Evolutionary conservation across 2,888 invertebrate genomes (phyloP), one percentile per base, ranked within the genome.

Genomic region (Hipparchia semele): DNA sequence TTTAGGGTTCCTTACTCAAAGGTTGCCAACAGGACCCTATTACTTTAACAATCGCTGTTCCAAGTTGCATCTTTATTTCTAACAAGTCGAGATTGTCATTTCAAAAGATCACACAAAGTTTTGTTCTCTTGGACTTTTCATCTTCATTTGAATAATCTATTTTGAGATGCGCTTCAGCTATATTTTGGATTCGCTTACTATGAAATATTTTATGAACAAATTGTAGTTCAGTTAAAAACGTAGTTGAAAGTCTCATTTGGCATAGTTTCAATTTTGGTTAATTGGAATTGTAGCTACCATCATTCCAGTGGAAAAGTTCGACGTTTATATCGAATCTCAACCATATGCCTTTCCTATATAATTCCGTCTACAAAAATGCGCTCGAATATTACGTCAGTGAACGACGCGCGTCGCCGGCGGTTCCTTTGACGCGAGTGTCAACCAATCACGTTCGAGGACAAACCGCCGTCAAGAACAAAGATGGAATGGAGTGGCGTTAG

Each of bases 191-290:
- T 67, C 13, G 58, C 46, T 56, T 23, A 58, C 13, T 58, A 13
- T 67, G 45, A 58, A 67, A 58, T 67, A 67, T 58, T 56, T 45
- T 58, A 46, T 46, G 54, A 13, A 45, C 53, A 45, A 56, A 45
- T 54, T 45, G n/a, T 46, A 56, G 56, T 9, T 10, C 67, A 39
- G 39, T 68, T 68, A 4, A 68, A 58, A 58, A 46, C 49, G 12
- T 59, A 33, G 45, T 59, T 60, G 68, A 59, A 59, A 39, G 13
- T 61, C 65, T 69, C 53, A 53, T 70, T 75, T 68, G 75, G 73
- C 65, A 45, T 13, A 46, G 13, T 46, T 73, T 71, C 75, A 68
- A 73, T 46, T 70, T 66, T 67, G 66, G 67, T 60, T 70, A 70
- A 68, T 70, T 70, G 73, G 56, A 66, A 51, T 56, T 45, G 13